Conservation (phyloP, 2,113 vertebrate genomes). For the Synchiropus splendidus region DNA sequence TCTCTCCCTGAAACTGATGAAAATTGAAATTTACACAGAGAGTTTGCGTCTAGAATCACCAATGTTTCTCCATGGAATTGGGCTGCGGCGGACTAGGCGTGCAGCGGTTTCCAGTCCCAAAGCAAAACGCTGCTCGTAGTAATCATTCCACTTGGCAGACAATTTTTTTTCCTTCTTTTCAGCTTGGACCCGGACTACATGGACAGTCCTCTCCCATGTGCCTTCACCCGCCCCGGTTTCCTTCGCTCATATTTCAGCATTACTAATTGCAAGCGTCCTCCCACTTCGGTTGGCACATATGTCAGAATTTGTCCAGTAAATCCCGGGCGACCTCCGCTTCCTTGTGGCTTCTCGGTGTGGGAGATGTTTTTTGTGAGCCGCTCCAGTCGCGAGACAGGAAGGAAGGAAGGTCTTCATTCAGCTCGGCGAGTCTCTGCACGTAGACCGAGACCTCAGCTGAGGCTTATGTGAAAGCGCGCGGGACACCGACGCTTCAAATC, state of each 20-base stretch:
- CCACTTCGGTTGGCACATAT: conserved; percentile 45
- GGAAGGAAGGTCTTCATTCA: conserved; percentile 9
- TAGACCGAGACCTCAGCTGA: too few species aligned
- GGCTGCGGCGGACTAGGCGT: conserved; percentile 15
- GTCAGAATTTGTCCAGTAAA: conserved; percentile 29
- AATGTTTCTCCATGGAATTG: conserved; percentile 42
- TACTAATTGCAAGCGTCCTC: conserved; percentile 56
- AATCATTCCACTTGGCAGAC: conserved; percentile 50
- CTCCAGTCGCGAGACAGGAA: too few species aligned
- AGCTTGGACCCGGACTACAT: conserved; percentile 37
- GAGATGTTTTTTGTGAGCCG: conserved; percentile 38
- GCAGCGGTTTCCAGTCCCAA: conserved; percentile 29
- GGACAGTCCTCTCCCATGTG: conserved; percentile 59
- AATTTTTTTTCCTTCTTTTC: conserved; percentile 14
- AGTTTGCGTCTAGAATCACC: conserved; percentile 13
- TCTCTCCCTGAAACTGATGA: conserved; percentile 1
- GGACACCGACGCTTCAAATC: too few species aligned
- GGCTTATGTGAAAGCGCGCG: too few species aligned
- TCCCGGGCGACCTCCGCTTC: conserved; percentile 5
- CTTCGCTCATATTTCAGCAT: conserved; percentile 69
- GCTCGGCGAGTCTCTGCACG: too few species aligned
- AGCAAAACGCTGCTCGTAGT: conserved; percentile 41
- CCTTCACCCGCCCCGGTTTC: conserved; percentile 60
- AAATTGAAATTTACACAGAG: conserved; percentile 7
- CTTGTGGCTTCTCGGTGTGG: conserved; percentile 17